Percentiles rank a stretch among this genome's conserved stretches.
phyloP scores from a whole-genome alignment of 2,113 vertebrate species.

The Apaloderma vittatum region DNA sequence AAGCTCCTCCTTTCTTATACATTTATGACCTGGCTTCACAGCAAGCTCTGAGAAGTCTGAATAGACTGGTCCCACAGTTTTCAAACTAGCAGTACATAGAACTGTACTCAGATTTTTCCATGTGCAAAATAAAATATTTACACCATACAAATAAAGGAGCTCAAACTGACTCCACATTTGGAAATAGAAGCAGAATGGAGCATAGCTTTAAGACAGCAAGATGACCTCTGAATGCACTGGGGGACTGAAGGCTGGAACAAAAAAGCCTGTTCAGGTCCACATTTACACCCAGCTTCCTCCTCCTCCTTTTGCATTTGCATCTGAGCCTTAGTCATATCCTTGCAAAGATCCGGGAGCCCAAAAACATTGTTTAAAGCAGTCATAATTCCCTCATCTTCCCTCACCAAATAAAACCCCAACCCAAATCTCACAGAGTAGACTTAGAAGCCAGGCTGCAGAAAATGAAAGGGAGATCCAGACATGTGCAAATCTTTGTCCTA shows the following conservation, averaged over 20 bases:
- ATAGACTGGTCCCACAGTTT: background rate
- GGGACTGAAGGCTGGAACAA: background rate
- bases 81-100: background rate
- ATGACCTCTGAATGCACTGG: background rate
- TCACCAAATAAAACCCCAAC: fast-evolving
- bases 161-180: background rate
- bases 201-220: background rate
- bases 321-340: background rate
- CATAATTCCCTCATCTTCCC: background rate
- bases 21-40: background rate
- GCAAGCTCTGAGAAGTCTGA: background rate
- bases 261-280: background rate
- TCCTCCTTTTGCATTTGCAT: background rate
- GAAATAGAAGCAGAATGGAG: background rate
- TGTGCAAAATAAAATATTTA: background rate
- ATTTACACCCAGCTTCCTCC: background rate
- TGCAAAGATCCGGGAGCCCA: background rate
- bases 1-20: background rate
- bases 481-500: background rate
- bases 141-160: background rate
- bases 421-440: background rate
- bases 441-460: background rate
- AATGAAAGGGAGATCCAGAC: background rate
- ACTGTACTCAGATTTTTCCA: background rate
- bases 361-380: background rate